Percentiles rank a stretch among this genome's conserved stretches.
Conservation (phyloP, 2,888 invertebrate genomes). For the Scrobipalpa costella region DNA sequence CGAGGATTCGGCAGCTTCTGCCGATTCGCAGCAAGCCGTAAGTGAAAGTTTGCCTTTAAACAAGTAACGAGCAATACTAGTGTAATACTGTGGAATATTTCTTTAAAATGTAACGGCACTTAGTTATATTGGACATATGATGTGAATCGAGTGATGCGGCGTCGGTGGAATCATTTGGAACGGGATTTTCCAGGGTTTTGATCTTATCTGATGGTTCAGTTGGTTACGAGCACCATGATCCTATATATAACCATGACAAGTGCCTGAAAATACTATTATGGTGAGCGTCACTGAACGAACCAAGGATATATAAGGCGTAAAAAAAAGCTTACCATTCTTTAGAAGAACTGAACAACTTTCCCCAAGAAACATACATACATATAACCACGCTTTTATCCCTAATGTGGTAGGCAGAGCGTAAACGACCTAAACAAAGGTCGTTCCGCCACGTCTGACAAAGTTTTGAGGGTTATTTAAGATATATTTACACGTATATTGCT, state of each 20-base stretch:
- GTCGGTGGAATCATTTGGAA: not conserved
- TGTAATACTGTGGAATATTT: constrained; percentile 43
- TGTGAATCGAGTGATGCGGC: constrained; percentile 41
- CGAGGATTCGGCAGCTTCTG: constrained; percentile 63
- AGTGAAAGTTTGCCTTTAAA: constrained; percentile 67
- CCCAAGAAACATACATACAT: too few species aligned
- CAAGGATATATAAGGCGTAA: too few species aligned
- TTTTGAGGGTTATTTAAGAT: too few species aligned
- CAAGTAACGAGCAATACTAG: constrained; percentile 65
- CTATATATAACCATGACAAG: constrained; percentile 1
- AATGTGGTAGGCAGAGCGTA: too few species aligned
- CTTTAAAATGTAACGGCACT: constrained; percentile 51
- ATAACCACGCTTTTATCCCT: too few species aligned
- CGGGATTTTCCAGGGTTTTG: not conserved
- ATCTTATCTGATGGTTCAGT: not conserved
- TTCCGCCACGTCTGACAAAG: too few species aligned
- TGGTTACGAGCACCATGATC: constrained; percentile 1
- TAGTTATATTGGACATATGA: constrained; percentile 49
- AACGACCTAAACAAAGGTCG: too few species aligned
- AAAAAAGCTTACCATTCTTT: too few species aligned
- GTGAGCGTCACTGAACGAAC: not conserved
- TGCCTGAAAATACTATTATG: not conserved
- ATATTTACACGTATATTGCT: too few species aligned
- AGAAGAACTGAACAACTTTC: too few species aligned
- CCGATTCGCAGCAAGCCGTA: constrained; percentile 62